Conservation (phyloP, 2,888 invertebrate genomes). For the Campaea margaritaria region DNA sequence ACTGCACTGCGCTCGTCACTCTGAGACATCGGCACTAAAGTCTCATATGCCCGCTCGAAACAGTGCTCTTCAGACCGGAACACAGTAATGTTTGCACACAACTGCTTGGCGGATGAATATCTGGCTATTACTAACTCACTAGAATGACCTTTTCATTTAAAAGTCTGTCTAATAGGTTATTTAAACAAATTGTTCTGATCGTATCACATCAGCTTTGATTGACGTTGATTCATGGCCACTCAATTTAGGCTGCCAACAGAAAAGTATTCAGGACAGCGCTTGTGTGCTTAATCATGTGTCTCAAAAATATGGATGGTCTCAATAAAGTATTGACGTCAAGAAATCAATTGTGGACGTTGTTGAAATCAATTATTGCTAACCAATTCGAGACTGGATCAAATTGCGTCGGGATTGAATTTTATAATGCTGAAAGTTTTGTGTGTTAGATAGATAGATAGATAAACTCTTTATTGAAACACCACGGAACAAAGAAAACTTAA, state of each 20-base stretch:
- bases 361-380: conserved; percentile 14
- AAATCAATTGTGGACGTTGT: conserved; percentile 30
- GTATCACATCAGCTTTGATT: conserved; percentile 39
- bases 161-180: conserved; percentile 29
- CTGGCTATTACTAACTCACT: no score
- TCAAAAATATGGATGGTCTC: conserved; percentile 27
- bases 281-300: conserved; percentile 24
- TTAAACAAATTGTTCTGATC: conserved; percentile 36
- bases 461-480: no score
- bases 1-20: no score
- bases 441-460: no score
- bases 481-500: no score
- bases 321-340: conserved; percentile 33
- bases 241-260: conserved; percentile 36
- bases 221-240: conserved; percentile 43
- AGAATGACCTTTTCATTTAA: background rate
- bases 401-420: no score
- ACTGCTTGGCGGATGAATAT: no score
- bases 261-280: conserved; percentile 39
- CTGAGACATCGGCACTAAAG: no score
- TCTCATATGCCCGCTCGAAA: no score
- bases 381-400: no score
- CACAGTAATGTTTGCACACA: no score
- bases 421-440: background rate
- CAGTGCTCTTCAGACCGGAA: no score